A percentile compares a stretch with the other conserved stretches of the same genome.
phyloP scores from a whole-genome alignment of 2,888 invertebrate genomes.

The Diaperis boleti region DNA sequence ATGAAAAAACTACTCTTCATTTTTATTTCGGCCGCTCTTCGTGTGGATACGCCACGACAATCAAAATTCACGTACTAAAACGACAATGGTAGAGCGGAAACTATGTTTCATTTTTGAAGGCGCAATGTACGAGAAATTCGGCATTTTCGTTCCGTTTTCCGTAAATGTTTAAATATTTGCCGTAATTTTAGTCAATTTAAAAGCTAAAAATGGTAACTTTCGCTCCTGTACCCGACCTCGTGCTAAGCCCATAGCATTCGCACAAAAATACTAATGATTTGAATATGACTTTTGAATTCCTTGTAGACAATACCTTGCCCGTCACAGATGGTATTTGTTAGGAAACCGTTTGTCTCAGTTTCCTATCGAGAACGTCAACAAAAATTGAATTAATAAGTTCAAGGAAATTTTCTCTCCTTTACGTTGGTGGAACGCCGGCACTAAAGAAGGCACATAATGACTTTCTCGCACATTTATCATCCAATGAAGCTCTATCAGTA shows the following conservation, averaged over 20 bases:
- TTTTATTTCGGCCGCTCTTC: slow-evolving; percentile 19
- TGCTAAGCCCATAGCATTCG: background rate
- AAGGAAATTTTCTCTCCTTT: background rate
- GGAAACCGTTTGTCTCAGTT: slow-evolving; percentile 2
- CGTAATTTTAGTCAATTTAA: no score
- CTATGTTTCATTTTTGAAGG: no score
- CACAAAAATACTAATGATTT: slow-evolving; percentile 9
- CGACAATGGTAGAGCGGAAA: background rate
- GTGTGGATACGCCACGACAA: slow-evolving; percentile 1
- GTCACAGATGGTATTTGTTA: slow-evolving; percentile 2
- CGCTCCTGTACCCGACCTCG: no score
- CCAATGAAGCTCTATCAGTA: slow-evolving; percentile 61
- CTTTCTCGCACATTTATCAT: slow-evolving; percentile 64
- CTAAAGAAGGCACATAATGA: slow-evolving; percentile 57
- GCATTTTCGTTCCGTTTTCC: no score
- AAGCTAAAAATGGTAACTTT: no score
- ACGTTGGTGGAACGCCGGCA: background rate
- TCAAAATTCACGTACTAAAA: slow-evolving; percentile 17
- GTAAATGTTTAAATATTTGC: no score
- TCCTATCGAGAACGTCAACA: slow-evolving; percentile 6
- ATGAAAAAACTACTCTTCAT: slow-evolving; percentile 37
- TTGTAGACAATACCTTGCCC: slow-evolving; percentile 1
- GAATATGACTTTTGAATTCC: slow-evolving; percentile 23
- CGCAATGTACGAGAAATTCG: slow-evolving; percentile 26
- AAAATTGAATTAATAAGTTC: slow-evolving; percentile 34